These are phyloP conservation scores for Muricea muricata DNA, from an alignment of 92 coral and sea anemone species.

Conservation along the genomic window DNA sequence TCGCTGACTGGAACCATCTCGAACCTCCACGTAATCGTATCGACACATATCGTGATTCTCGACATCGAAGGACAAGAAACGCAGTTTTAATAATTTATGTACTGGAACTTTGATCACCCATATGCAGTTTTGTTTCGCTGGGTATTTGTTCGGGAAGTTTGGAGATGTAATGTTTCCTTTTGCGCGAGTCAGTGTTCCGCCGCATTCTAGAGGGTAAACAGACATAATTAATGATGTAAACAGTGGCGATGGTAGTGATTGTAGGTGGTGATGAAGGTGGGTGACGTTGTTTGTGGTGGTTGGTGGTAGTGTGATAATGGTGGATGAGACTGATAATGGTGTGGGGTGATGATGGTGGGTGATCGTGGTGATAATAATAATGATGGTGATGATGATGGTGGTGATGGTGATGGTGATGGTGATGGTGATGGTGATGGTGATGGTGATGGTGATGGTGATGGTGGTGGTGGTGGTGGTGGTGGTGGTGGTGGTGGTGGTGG, in stretches of 20 bases:
- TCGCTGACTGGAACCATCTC: slow-evolving; percentile 3
- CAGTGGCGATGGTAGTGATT: no score
- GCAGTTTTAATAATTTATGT: slow-evolving; percentile 17
- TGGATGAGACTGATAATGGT: no score
- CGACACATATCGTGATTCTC: slow-evolving; percentile 17
- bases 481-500: no score
- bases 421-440: background rate
- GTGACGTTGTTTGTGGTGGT: no score
- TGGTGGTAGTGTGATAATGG: no score
- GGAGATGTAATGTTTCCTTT: slow-evolving; percentile 3
- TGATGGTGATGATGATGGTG: background rate
- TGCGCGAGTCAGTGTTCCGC: slow-evolving; percentile 8
- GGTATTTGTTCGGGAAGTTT: slow-evolving; percentile 8
- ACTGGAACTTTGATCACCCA: slow-evolving; percentile 33
- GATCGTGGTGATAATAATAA: no score
- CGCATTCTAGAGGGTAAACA: no score
- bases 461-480: no score
- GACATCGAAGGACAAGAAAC: slow-evolving; percentile 1
- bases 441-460: background rate
- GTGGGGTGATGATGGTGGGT: no score
- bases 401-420: slow-evolving; percentile 2
- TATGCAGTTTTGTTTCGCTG: background rate
- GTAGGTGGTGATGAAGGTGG: no score
- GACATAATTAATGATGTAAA: no score
- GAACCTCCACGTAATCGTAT: slow-evolving; percentile 21